Evolutionary conservation across 1,140 invertebrate genomes (phyloP), one percentile per base, ranked within the genome.

Genomic region (Idris sp.): DNA sequence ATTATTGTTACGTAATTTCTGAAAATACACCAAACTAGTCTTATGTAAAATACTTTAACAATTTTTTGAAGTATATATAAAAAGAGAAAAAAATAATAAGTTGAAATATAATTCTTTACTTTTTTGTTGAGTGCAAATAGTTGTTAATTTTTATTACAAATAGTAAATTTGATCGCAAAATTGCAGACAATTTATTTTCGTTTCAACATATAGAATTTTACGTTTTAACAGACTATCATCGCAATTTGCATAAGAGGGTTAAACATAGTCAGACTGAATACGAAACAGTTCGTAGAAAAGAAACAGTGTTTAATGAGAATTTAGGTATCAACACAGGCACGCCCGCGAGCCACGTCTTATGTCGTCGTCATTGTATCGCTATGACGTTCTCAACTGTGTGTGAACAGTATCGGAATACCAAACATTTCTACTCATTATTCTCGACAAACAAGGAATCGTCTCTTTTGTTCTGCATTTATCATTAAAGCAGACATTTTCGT

Each of bases 281-380:
- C 30, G 49, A 67, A 62, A 53, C 15, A 36, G 40, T 41, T 44
- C 48, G 28, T 13, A 43, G 41, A 51, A 53, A 54, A 26, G 30
- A 71, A 44, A 61, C 26, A 41, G 16, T 11, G 14, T 62, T 62
- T 58, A 62, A 51, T 64, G 74, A 79, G 69, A 69, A 83, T 77
- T 77, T 77, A 80, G 54, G 56, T 43, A 76, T 75, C 46, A 71
- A 49, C 53, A 67, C n/a, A n/a, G 76, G 68, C 79, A 80, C 71
- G 35, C 61, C 79, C 80, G 79, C 62, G 56, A 81, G 77, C 77
- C 80, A 83, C 61, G 72, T 64, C 35, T 59, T 40, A 44, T 40
- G 56, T 71, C 51, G 76, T 65, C 58, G 77, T 65, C 69, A 73
- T 79, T 75, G 75, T 79, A 79, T 80, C 74, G 79, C 80, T 79